phyloP scores from a whole-genome alignment of 2,888 invertebrate species.

The Trachelus troglodyta region DNA sequence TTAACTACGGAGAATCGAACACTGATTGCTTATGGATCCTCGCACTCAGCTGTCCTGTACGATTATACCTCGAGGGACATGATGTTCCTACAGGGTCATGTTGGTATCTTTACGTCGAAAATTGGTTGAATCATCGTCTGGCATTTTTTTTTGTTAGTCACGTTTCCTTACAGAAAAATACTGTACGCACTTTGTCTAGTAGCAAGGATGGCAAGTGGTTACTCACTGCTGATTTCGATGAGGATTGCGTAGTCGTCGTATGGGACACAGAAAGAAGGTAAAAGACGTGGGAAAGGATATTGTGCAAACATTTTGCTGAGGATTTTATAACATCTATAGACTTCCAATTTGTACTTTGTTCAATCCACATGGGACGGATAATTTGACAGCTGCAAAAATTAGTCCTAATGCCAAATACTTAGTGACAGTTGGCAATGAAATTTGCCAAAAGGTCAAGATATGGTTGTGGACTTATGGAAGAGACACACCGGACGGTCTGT shows the following conservation, averaged over 20 bases:
- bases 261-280: slow-evolving; percentile 69
- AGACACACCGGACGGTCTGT: slow-evolving; percentile 69
- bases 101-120: slow-evolving; percentile 60
- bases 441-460: slow-evolving; percentile 68
- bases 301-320: background rate
- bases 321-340: slow-evolving; percentile 40
- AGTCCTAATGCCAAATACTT: slow-evolving; percentile 72
- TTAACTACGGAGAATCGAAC: slow-evolving; percentile 69
- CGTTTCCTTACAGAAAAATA: slow-evolving; percentile 67
- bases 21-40: slow-evolving; percentile 73
- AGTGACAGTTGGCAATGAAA: slow-evolving; percentile 69
- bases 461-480: slow-evolving; percentile 74
- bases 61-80: slow-evolving; percentile 73
- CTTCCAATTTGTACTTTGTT: slow-evolving; percentile 70
- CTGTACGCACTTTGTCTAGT: slow-evolving; percentile 67
- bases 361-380: slow-evolving; percentile 67
- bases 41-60: slow-evolving; percentile 74
- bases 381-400: slow-evolving; percentile 65
- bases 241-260: slow-evolving; percentile 71
- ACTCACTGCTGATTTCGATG: slow-evolving; percentile 71
- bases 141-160: background rate
- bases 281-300: slow-evolving; percentile 4
- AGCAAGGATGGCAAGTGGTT: slow-evolving; percentile 71
- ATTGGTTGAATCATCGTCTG: background rate
- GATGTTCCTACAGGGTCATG: slow-evolving; percentile 77